These are phyloP conservation scores for Imbricaverruca yamaguchii DNA, from an alignment of 2,888 invertebrate genomes.

Conservation along the genomic window DNA sequence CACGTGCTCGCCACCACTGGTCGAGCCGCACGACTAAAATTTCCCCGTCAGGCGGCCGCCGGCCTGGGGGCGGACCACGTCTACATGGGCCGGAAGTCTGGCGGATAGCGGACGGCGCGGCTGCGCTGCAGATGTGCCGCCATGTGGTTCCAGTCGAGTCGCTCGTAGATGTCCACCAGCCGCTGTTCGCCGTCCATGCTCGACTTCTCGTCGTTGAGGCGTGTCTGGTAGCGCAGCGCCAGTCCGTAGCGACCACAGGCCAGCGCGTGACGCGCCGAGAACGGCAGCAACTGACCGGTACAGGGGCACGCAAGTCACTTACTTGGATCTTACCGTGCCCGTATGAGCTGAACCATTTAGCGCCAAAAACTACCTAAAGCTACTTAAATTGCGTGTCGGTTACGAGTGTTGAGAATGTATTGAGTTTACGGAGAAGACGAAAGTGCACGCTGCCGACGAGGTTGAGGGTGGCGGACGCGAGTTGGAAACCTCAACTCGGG, in stretches of 20 bases:
- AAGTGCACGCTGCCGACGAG: too few species aligned
- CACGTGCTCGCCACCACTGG: too few species aligned
- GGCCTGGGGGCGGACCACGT: not conserved
- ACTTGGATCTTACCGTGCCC: too few species aligned
- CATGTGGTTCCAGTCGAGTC: conserved; percentile 65
- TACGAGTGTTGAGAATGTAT: too few species aligned
- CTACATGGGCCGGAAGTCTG: conserved; percentile 62
- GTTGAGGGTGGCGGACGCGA: too few species aligned
- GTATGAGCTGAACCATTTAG: too few species aligned
- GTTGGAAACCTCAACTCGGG: too few species aligned
- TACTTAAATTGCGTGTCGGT: too few species aligned
- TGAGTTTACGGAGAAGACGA: too few species aligned
- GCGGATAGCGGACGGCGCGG: conserved; percentile 60
- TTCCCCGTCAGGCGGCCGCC: not conserved
- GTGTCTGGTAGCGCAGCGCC: conserved; percentile 63
- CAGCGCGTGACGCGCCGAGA: conserved; percentile 67
- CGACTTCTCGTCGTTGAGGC: conserved; percentile 73
- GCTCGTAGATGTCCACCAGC: conserved; percentile 54
- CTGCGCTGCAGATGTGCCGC: conserved; percentile 50
- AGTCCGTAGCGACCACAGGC: conserved; percentile 71
- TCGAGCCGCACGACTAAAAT: too few species aligned
- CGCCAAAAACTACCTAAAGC: too few species aligned
- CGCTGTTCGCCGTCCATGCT: conserved; percentile 63
- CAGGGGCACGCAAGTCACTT: too few species aligned
- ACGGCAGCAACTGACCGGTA: not conserved